These are phyloP conservation scores for Accipiter virgatus DNA, from an alignment of 2,113 vertebrate genomes.

Conservation along the genomic window DNA sequence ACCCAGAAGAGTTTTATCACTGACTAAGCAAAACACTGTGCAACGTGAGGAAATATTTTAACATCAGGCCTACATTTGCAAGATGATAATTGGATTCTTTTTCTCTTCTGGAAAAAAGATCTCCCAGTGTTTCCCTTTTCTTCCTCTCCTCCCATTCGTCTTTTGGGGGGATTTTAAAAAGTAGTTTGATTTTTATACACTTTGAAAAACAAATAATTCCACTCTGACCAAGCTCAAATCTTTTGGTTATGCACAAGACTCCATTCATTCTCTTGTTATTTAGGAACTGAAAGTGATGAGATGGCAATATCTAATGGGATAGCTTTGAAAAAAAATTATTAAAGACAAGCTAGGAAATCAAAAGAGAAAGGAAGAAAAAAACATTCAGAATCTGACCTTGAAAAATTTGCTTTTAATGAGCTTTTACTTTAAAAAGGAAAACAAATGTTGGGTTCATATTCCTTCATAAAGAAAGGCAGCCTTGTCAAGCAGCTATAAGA, in stretches of 20 bases:
- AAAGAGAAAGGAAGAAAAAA: neutral
- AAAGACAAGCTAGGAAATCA: neutral
- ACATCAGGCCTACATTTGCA: neutral
- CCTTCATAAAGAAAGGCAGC: neutral
- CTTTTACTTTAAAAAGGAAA: constrained; percentile 4
- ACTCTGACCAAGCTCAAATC: neutral
- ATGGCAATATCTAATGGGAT: neutral
- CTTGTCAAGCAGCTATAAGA: neutral
- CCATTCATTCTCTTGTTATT: neutral
- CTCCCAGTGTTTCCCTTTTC: neutral
- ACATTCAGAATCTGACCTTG: neutral
- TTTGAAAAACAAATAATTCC: neutral
- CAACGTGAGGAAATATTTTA: neutral
- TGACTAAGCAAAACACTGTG: neutral
- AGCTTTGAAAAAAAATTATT: neutral
- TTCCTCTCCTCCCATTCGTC: neutral
- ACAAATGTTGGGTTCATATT: neutral
- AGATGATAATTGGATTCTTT: neutral
- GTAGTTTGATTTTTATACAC: neutral
- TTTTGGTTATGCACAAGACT: neutral
- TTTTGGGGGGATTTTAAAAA: neutral
- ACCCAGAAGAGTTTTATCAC: neutral
- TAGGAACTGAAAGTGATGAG: neutral
- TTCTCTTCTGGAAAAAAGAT: neutral
- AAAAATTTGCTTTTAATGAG: constrained; percentile 1